A percentile compares a stretch with the other conserved stretches of the same genome.
Conservation (phyloP, 2,113 vertebrate genomes). For the Cheirogaleus medius region DNA sequence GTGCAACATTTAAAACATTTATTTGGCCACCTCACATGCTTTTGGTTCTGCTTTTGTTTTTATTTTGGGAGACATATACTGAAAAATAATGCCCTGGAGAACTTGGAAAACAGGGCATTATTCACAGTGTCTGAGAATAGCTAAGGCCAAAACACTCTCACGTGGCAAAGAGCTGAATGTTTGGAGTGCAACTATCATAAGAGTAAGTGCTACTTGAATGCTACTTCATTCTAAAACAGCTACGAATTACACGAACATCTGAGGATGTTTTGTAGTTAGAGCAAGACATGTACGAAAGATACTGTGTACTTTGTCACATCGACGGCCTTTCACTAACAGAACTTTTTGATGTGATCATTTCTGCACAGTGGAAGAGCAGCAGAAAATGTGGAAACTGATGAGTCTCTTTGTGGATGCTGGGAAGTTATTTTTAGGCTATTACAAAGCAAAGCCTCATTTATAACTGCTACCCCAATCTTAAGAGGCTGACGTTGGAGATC, state of each 20-base stretch:
- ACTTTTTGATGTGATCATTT: constrained; percentile 4
- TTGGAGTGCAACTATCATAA: too few relatives aligned
- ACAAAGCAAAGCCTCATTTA: constrained; percentile 12
- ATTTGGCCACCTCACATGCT: neutral
- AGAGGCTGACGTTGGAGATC: neutral
- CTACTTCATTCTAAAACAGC: neutral
- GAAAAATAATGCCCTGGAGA: neutral
- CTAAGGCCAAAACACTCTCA: neutral
- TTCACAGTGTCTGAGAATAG: neutral
- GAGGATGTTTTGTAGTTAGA: neutral
- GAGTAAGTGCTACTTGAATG: neutral
- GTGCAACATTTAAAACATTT: neutral
- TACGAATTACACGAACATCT: neutral
- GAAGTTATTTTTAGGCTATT: neutral
- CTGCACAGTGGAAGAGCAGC: neutral
- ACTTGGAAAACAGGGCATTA: neutral
- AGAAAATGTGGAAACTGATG: neutral
- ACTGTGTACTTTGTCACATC: neutral
- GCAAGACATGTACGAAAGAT: neutral
- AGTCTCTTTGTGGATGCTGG: neutral
- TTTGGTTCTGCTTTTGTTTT: neutral
- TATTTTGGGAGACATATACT: neutral
- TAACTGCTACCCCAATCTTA: neutral
- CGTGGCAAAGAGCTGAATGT: neutral
- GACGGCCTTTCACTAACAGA: neutral